Evolutionary conservation across 2,113 vertebrate species (phyloP), one percentile per base, ranked within the genome.

Genomic region (Australoheros scitulus): DNA sequence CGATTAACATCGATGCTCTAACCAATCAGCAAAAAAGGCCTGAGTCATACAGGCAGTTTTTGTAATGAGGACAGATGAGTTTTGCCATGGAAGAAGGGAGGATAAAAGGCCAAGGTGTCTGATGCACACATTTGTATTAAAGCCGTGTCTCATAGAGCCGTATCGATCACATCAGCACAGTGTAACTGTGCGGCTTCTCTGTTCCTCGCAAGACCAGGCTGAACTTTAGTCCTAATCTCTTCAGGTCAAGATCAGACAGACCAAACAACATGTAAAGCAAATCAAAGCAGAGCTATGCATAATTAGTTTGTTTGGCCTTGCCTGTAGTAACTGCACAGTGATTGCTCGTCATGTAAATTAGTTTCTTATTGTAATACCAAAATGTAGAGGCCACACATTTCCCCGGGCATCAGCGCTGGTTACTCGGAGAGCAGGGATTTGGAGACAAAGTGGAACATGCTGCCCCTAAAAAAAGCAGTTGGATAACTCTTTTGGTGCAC

Each of bases 21-120:
- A 70, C 75, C 41, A 78, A 59, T 81, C 15, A n/a, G 41, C 20
- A 38, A 58, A 80, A 80, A 74, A 72, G 79, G 77, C 58, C 60
- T n/a, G 80, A 70, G 81, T 80, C 18, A 15, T 60, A 20, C 55
- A 22, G 57, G 29, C 18, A 24, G 74, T 55, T 17, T 61, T 68
- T 59, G 6, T 86, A 89, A 93, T 86, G 59, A 93, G 80, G 43
- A 90, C 24, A 87, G 75, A 94, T 88, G 65, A 75, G 76, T 70
- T 85, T 61, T 79, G 60, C 81, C 24, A 82, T 58, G 11, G 47
- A 57, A 79, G 59, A 60, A 15, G 22, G 50, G 24, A 79, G 79
- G 43, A 86, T 76, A 18, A 90, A 93, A 93, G 87, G 82, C 85
- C 87, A 90, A 65, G 18, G 18, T 76, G 22, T 86, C 34, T 87